Evolutionary conservation across 2,888 invertebrate species (phyloP), one percentile per base, ranked within the genome.

Genomic region (Biston betularia): DNA sequence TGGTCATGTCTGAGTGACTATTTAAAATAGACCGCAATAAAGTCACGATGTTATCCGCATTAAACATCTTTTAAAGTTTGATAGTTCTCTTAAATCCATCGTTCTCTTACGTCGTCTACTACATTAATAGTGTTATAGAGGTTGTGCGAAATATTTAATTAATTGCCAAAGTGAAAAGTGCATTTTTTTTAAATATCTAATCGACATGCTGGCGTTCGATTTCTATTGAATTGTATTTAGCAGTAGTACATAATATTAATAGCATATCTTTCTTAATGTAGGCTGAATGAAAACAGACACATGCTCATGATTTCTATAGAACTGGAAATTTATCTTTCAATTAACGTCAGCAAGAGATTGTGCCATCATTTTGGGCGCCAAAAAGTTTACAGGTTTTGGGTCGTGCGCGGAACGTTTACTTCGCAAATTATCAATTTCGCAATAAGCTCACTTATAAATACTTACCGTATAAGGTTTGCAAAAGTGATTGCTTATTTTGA

Each of bases 131-230:
- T 9, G 8, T 11, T 33, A 34, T 33, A 34, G 76, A 75, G 84
- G 84, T 88, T 86, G 84, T 83, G 79, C 69, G 74, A 75, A 74
- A 77, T 76, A 69, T 79, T 40, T 40, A 50, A 77, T 79, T 85
- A 79, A 81, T 89, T 88, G 89, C 92, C 93, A 92, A 92, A 93
- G 92, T 85, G 79, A 65, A 82, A 81, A 75, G 77, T 88, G 90
- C 89, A 92, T 91, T 92, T 24, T n/a, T 91, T 80, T 89, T 84
- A 42, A 86, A 78, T 62, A 58, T 34, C 24, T 38, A 38, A 4
- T 58, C 45, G 6, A 78, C 64, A 59, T 90, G 88, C 90, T 91
- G 91, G 88, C 87, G 76, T 72, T 76, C 83, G 83, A 85, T 84
- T 80, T 60, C 74, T 49, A 74, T 44, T 52, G 48, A 65, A 45